Conservation (phyloP, 2,888 invertebrate genomes). For the Halocaridina rubra region DNA sequence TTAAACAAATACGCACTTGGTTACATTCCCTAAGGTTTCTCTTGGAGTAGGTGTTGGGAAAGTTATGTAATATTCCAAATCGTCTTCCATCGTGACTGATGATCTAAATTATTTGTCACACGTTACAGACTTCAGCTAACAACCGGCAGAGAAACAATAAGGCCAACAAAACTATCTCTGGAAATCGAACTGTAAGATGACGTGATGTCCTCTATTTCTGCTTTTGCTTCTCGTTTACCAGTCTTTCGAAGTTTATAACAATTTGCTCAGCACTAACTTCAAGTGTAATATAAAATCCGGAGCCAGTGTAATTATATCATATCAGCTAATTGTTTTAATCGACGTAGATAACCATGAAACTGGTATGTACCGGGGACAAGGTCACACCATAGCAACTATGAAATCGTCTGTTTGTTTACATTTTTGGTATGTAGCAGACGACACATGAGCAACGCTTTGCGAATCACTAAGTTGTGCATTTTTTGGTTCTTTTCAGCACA, state of each 20-base stretch:
- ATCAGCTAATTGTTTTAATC: too few species aligned
- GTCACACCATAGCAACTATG: background rate
- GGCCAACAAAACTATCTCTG: background rate
- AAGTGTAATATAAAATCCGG: too few species aligned
- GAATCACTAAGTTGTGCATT: background rate
- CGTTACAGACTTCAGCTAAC: background rate
- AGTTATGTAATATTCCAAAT: conserved; percentile 55
- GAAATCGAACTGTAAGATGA: too few species aligned
- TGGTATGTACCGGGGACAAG: background rate
- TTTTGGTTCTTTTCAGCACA: background rate
- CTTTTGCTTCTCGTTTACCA: background rate
- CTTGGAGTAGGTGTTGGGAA: conserved; percentile 57
- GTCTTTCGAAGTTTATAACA: background rate
- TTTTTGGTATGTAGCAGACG: background rate
- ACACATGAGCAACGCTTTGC: background rate
- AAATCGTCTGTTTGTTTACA: background rate
- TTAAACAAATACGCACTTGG: background rate
- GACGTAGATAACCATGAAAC: too few species aligned
- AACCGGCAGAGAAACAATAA: too few species aligned
- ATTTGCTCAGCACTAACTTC: too few species aligned
- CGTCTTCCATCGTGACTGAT: conserved; percentile 45
- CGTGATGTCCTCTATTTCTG: background rate
- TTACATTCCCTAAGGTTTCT: background rate
- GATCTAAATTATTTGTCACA: background rate
- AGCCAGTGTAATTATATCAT: too few species aligned